phyloP scores from a whole-genome alignment of 2,888 invertebrate genomes.

The Labia minor region DNA sequence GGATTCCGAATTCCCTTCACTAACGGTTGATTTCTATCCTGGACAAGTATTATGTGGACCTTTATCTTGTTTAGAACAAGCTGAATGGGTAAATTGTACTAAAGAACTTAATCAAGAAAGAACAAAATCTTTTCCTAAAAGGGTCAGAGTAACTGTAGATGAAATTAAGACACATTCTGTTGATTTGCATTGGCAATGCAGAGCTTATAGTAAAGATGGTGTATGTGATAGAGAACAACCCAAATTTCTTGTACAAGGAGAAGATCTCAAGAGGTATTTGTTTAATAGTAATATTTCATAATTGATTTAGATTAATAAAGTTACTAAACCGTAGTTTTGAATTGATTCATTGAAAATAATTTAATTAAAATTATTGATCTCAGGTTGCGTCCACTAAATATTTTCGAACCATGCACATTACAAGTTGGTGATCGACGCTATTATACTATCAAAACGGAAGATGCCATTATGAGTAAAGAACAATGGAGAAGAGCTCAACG shows the following conservation, averaged over 20 bases:
- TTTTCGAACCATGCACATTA: conserved; percentile 75
- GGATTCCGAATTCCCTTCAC: conserved; percentile 45
- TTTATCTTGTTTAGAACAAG: conserved; percentile 60
- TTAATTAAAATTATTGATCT: background rate
- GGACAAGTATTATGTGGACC: conserved; percentile 65
- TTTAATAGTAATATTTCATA: too few species aligned
- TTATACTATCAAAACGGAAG: conserved; percentile 63
- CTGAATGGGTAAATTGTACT: conserved; percentile 68
- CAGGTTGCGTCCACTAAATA: conserved; percentile 71
- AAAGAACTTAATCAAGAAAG: conserved; percentile 54
- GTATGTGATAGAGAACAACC: conserved; percentile 51
- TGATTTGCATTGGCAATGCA: conserved; percentile 80
- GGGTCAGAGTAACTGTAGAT: conserved; percentile 54
- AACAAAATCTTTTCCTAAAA: conserved; percentile 35
- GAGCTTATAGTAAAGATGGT: conserved; percentile 51
- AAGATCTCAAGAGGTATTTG: conserved; percentile 62
- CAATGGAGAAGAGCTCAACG: conserved; percentile 53
- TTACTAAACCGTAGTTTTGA: too few species aligned
- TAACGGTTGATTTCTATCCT: conserved; percentile 51
- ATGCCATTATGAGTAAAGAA: conserved; percentile 61
- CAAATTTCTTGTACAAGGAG: conserved; percentile 54
- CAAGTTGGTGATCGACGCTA: conserved; percentile 84
- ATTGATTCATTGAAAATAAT: background rate
- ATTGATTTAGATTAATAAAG: too few species aligned
- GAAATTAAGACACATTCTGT: conserved; percentile 69